Evolutionary conservation across 2,888 invertebrate species (phyloP).

Genomic region (Apotomis capreana): DNA sequence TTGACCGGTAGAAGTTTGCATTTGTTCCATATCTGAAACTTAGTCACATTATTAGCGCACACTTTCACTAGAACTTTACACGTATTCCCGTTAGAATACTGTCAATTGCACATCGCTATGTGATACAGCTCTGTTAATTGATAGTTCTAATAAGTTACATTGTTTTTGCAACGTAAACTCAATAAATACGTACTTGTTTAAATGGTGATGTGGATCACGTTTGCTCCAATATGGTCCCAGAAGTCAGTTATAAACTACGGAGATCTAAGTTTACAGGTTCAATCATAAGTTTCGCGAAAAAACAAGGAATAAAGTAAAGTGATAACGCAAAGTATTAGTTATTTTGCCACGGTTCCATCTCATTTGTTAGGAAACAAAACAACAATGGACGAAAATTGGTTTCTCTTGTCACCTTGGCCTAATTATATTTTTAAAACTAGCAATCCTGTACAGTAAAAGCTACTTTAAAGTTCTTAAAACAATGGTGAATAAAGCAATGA

Average conservation of each 20-base stretch:
- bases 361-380: slow-evolving; percentile 45
- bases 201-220: slow-evolving; percentile 34
- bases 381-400: slow-evolving; percentile 43
- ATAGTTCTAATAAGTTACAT: not conserved
- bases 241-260: slow-evolving; percentile 6
- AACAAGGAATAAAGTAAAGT: slow-evolving; percentile 16
- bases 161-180: slow-evolving; percentile 6
- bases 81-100: not conserved
- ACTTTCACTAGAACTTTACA: not conserved
- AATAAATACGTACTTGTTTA: slow-evolving; percentile 22
- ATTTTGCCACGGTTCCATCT: slow-evolving; percentile 61
- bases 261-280: not conserved
- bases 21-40: slow-evolving; percentile 65
- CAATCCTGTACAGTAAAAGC: not conserved
- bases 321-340: slow-evolving; percentile 48
- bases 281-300: not conserved
- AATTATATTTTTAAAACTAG: not conserved
- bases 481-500: not conserved
- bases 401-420: slow-evolving; percentile 17
- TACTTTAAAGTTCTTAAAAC: not conserved
- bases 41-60: not conserved
- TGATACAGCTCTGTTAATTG: not conserved
- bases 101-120: not conserved
- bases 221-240: slow-evolving; percentile 20
- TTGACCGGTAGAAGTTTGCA: slow-evolving; percentile 57